These are phyloP conservation scores for Propithecus perrieri DNA, from an alignment of 2,797 vertebrate species.

Conservation along the genomic window DNA sequence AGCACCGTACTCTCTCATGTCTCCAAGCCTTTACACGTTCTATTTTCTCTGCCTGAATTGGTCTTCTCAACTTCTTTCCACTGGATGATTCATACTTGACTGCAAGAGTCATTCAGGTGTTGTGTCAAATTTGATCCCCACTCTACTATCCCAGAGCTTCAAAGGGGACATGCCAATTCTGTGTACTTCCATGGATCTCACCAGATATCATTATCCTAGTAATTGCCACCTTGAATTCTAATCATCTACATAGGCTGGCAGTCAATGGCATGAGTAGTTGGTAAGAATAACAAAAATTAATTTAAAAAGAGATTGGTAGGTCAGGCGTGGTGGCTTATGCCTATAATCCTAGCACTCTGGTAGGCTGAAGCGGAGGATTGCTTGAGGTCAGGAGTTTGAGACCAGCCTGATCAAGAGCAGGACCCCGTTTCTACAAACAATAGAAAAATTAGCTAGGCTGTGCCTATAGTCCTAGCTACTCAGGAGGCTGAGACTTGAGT, in stretches of 20 bases:
- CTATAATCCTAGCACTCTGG: not conserved
- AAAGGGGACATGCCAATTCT: not conserved
- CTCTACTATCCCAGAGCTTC: not conserved
- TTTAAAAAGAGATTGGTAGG: not conserved
- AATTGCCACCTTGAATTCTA: not conserved
- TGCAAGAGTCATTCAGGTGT: not conserved
- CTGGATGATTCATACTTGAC: not conserved
- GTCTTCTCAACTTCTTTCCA: not conserved
- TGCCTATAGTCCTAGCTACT: not conserved
- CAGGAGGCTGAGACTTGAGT: not conserved
- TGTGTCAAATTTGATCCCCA: not conserved
- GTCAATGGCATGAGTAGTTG: not conserved
- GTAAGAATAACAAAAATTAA: not conserved
- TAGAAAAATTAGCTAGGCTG: not conserved
- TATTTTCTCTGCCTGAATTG: not conserved
- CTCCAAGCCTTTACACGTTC: not conserved
- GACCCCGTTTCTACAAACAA: not conserved
- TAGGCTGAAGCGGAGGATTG: not conserved
- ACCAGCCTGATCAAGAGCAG: not conserved
- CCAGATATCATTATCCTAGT: not conserved
- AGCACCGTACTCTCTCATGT: not conserved
- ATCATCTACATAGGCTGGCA: not conserved
- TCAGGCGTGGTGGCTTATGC: rapidly evolving
- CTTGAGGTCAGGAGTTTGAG: not conserved
- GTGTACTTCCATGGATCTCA: not conserved